A percentile compares a stretch with the other conserved stretches of the same genome.
These are phyloP conservation scores for Calephelis perditalis DNA, from an alignment of 2,888 invertebrate species.

Conservation along the genomic window DNA sequence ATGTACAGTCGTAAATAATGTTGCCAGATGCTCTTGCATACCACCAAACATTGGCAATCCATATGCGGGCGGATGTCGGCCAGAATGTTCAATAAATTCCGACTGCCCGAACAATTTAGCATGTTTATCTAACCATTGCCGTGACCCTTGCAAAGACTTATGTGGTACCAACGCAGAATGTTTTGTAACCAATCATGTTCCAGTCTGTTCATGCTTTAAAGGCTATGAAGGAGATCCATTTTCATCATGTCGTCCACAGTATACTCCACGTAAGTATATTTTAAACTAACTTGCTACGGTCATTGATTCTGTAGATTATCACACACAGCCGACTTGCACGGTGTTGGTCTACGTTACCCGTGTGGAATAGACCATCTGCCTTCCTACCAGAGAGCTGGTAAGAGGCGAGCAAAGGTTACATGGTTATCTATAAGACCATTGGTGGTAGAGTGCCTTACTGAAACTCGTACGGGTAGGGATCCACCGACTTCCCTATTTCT, in stretches of 20 bases:
- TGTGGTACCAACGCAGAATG: conserved; percentile 92
- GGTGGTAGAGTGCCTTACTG: too few relatives aligned
- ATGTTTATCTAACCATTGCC: conserved; percentile 90
- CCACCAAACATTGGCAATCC: conserved; percentile 93
- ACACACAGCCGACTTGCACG: too few relatives aligned
- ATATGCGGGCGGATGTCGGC: conserved; percentile 89
- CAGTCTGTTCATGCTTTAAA: conserved; percentile 86
- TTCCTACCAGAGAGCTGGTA: too few relatives aligned
- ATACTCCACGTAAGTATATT: conserved; percentile 72
- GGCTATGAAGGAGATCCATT: conserved; percentile 92
- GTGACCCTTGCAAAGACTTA: conserved; percentile 90
- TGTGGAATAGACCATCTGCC: too few relatives aligned
- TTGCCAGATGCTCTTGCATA: conserved; percentile 89
- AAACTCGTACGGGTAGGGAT: too few relatives aligned
- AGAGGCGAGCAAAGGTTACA: too few relatives aligned
- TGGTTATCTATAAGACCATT: too few relatives aligned
- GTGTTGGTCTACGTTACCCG: too few relatives aligned
- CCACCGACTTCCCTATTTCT: too few relatives aligned
- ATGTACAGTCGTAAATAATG: conserved; percentile 83
- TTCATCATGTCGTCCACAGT: conserved; percentile 82
- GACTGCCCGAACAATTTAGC: conserved; percentile 88
- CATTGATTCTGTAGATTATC: too few relatives aligned
- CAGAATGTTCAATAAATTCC: conserved; percentile 89
- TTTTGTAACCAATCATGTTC: conserved; percentile 88
- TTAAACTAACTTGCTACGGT: too few relatives aligned